Conservation (phyloP, 2,797 vertebrate species). For the Gadopsis bispinosus region DNA sequence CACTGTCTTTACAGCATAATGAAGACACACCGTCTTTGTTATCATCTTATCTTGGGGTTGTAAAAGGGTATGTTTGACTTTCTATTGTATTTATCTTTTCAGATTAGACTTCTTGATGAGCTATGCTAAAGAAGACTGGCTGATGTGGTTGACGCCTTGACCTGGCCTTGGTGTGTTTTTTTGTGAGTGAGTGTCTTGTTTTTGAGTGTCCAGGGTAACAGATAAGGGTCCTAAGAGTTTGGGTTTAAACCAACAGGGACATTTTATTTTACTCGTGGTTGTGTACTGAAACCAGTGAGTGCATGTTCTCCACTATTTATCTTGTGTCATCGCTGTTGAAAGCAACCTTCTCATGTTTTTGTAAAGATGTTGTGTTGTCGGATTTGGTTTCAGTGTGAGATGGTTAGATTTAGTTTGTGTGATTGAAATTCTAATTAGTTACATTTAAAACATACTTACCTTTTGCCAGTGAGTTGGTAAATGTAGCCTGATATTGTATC, state of each 20-base stretch:
- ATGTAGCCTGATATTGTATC: background rate
- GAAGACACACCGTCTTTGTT: background rate
- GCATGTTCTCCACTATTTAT: too few species aligned
- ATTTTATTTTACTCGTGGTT: too few species aligned
- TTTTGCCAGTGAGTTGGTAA: background rate
- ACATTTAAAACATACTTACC: background rate
- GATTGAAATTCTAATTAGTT: too few species aligned
- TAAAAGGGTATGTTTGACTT: constrained; percentile 28
- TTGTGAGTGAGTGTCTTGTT: constrained; percentile 23
- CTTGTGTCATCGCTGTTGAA: too few species aligned
- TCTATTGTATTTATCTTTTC: constrained; percentile 13
- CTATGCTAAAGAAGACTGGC: background rate
- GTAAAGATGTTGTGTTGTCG: background rate
- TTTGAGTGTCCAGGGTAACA: background rate
- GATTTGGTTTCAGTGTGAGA: background rate
- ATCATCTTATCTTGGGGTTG: constrained; percentile 13
- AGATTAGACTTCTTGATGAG: constrained; percentile 34
- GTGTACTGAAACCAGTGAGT: too few species aligned
- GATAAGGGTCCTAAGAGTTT: background rate
- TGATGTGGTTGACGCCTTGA: background rate
- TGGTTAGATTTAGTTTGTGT: background rate
- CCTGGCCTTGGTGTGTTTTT: background rate
- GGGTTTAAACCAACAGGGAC: background rate
- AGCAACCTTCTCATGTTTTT: background rate
- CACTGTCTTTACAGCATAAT: background rate